Evolutionary conservation across 2,113 vertebrate genomes (phyloP).

Genomic region (Zosterops lateralis): DNA sequence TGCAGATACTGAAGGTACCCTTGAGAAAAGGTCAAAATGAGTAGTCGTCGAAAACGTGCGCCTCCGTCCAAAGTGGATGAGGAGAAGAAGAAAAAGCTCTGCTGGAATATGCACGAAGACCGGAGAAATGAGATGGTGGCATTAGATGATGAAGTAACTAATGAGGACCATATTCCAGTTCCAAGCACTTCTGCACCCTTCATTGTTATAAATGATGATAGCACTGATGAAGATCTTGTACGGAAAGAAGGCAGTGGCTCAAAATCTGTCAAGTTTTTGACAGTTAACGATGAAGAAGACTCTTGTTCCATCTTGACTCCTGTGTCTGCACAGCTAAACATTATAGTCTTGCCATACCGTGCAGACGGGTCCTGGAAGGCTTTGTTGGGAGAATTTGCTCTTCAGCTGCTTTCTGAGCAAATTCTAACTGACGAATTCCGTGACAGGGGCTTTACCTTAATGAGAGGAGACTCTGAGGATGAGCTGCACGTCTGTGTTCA

Average conservation of each 20-base stretch:
- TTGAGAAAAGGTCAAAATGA: slow-evolving; percentile 77
- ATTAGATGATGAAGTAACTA: slow-evolving; percentile 52
- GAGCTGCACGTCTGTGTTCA: slow-evolving; percentile 78
- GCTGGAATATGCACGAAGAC: slow-evolving; percentile 95
- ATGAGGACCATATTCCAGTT: slow-evolving; percentile 36
- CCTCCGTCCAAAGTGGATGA: slow-evolving; percentile 87
- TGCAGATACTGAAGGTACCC: background rate
- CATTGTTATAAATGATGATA: slow-evolving; percentile 42
- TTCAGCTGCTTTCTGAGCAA: slow-evolving; percentile 67
- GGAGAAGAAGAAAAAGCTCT: slow-evolving; percentile 81
- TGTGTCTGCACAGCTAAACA: slow-evolving; percentile 65
- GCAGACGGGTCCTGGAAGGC: slow-evolving; percentile 79
- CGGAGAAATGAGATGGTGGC: slow-evolving; percentile 68
- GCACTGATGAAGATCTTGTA: slow-evolving; percentile 22
- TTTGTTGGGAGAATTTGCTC: slow-evolving; percentile 83
- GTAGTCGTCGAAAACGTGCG: slow-evolving; percentile 85
- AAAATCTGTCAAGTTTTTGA: slow-evolving; percentile 21
- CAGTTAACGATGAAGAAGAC: slow-evolving; percentile 54
- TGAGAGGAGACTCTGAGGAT: slow-evolving; percentile 64
- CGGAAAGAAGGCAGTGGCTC: slow-evolving; percentile 11
- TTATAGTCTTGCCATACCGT: slow-evolving; percentile 71
- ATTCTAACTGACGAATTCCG: slow-evolving; percentile 56
- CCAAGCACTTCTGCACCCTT: slow-evolving; percentile 56
- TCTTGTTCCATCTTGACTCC: slow-evolving; percentile 56
- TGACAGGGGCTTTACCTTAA: slow-evolving; percentile 76